Evolutionary conservation across 2,888 invertebrate genomes (phyloP).

Genomic region (Epistrophe grossulariae): DNA sequence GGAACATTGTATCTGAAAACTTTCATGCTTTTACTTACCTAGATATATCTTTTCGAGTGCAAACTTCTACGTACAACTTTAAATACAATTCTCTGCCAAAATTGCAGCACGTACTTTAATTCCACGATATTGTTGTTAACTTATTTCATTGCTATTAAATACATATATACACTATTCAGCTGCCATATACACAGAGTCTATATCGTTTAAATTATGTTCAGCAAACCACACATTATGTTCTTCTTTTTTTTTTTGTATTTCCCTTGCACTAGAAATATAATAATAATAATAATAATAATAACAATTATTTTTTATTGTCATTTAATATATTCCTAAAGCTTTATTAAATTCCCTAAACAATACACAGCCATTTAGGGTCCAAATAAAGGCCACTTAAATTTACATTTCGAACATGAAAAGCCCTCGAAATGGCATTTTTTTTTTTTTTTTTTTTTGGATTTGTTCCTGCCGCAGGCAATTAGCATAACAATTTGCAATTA

Average conservation of each 20-base stretch:
- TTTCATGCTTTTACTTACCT: constrained; percentile 14
- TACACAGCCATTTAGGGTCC: constrained; percentile 29
- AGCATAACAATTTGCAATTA: constrained; percentile 74
- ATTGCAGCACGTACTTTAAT: constrained; percentile 21
- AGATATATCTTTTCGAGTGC: background rate
- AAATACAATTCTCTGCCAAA: constrained; percentile 9
- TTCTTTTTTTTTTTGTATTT: background rate
- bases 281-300: constrained; percentile 14
- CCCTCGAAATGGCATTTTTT: constrained; percentile 16
- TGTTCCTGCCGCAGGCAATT: constrained; percentile 62
- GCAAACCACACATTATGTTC: constrained; percentile 18
- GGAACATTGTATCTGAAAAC: constrained; percentile 12
- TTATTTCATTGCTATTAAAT: background rate
- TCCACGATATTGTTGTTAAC: constrained; percentile 20
- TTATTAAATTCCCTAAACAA: constrained; percentile 39
- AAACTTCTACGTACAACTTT: constrained; percentile 12
- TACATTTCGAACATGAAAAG: constrained; percentile 24
- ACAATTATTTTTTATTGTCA: constrained; percentile 49
- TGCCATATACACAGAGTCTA: constrained; percentile 10
- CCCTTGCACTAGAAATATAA: constrained; percentile 1
- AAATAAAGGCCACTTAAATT: constrained; percentile 56
- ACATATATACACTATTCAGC: background rate
- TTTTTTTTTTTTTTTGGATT: constrained; percentile 56
- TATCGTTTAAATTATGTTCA: constrained; percentile 7
- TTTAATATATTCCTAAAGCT: constrained; percentile 35